Percentiles rank a stretch among this genome's conserved stretches.
Evolutionary conservation across 1,140 invertebrate species (phyloP).

Genomic region (Aphidius ervi): DNA sequence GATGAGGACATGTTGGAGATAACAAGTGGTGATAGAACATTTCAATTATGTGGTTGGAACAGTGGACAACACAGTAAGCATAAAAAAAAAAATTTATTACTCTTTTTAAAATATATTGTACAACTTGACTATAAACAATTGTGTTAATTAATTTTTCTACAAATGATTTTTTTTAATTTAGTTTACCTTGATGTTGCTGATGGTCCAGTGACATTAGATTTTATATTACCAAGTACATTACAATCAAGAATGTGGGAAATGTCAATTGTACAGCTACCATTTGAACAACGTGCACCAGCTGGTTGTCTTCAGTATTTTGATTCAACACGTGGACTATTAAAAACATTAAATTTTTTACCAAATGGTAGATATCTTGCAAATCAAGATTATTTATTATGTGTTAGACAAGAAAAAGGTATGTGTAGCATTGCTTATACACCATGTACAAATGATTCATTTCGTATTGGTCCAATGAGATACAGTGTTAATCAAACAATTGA

Average conservation of each 20-base stretch:
- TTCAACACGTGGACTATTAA: conserved; percentile 58
- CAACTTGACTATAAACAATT: not conserved
- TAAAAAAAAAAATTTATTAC: conserved; percentile 2
- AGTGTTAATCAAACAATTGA: conserved; percentile 15
- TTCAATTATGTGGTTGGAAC: conserved; percentile 75
- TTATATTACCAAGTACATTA: conserved; percentile 57
- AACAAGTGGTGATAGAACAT: conserved; percentile 55
- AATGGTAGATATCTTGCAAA: conserved; percentile 75
- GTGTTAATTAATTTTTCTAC: not conserved
- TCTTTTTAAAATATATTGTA: not conserved
- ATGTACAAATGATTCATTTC: conserved; percentile 70
- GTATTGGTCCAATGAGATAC: conserved; percentile 59
- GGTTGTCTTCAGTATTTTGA: conserved; percentile 71
- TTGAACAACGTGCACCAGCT: conserved; percentile 67
- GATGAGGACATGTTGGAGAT: conserved; percentile 67
- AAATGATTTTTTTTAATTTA: conserved; percentile 30
- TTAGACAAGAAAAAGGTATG: conserved; percentile 65
- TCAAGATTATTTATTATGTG: conserved; percentile 74
- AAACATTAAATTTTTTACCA: conserved; percentile 74
- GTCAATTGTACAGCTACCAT: conserved; percentile 66
- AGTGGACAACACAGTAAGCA: conserved; percentile 76
- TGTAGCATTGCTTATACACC: conserved; percentile 74
- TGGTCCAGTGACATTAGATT: conserved; percentile 53
- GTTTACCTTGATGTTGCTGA: conserved; percentile 65
- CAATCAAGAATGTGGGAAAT: conserved; percentile 72